Evolutionary conservation across 2,113 vertebrate genomes (phyloP).

Genomic region (Cottus gobio): DNA sequence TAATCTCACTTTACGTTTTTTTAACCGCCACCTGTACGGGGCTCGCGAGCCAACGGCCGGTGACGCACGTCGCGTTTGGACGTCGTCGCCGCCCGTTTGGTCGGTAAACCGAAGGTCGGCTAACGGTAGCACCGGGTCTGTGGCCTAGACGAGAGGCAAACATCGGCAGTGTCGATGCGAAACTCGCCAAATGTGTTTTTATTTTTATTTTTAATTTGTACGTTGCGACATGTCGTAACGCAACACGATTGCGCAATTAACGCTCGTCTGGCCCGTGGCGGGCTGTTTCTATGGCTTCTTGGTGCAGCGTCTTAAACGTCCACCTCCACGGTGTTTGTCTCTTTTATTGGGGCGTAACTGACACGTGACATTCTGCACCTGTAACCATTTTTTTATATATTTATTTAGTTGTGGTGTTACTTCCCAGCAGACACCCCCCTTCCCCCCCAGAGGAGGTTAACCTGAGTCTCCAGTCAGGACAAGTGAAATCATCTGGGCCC

Average conservation of each 20-base stretch:
- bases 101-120: neutral
- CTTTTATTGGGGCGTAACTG: neutral
- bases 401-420: neutral
- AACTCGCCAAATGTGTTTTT: neutral
- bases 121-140: conserved; percentile 19
- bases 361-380: conserved; percentile 9
- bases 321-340: neutral
- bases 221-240: neutral
- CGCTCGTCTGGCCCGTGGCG: neutral
- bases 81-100: too few species aligned
- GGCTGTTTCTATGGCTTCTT: neutral
- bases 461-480: conserved; percentile 19
- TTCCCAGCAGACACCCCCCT: neutral
- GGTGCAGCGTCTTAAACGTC: neutral
- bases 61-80: too few species aligned
- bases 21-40: neutral
- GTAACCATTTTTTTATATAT: neutral
- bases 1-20: conserved; percentile 26
- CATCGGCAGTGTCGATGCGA: neutral
- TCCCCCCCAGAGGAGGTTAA: conserved; percentile 2
- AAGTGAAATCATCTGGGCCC: conserved; percentile 62
- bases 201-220: too few species aligned
- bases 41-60: neutral
- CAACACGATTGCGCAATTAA: conserved; percentile 25
- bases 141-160: neutral